Percentiles rank a stretch among this genome's conserved stretches.
These are phyloP conservation scores for Listrodromus nycthemerus DNA, from an alignment of 2,888 invertebrate genomes.

Conservation along the genomic window DNA sequence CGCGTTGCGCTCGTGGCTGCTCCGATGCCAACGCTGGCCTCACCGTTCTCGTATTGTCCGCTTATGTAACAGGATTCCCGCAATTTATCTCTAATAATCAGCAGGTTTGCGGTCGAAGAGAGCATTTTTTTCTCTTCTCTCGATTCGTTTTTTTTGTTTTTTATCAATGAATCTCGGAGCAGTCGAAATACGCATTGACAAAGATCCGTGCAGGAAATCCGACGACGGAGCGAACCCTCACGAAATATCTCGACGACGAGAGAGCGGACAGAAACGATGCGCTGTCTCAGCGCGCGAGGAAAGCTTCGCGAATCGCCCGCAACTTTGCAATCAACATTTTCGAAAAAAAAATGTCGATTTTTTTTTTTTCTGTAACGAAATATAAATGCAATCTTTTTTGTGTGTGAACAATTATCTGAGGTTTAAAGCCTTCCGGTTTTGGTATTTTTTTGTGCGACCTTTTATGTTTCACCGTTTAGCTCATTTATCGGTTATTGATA, in stretches of 20 bases:
- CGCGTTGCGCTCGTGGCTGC: conserved; percentile 47
- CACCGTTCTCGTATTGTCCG: conserved; percentile 45
- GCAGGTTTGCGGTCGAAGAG: not conserved
- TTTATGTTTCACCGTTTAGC: too few relatives aligned
- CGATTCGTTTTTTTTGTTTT: not conserved
- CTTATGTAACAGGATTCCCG: conserved; percentile 55
- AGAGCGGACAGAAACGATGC: too few relatives aligned
- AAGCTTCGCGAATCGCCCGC: not conserved
- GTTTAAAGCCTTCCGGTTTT: too few relatives aligned
- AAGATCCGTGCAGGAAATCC: not conserved
- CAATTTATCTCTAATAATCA: conserved; percentile 43
- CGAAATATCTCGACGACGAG: not conserved
- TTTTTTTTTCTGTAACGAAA: too few relatives aligned
- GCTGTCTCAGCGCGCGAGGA: not conserved
- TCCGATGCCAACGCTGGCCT: conserved; percentile 2
- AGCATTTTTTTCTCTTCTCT: not conserved
- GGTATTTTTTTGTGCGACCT: too few relatives aligned
- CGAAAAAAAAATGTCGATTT: too few relatives aligned
- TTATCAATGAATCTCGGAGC: not conserved
- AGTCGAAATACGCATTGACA: not conserved
- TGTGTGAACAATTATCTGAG: too few relatives aligned
- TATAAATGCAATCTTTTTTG: too few relatives aligned
- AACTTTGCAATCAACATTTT: too few relatives aligned
- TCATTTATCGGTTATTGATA: too few relatives aligned
- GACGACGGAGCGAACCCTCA: not conserved